These are phyloP conservation scores for Heliconius hewitsoni DNA, from an alignment of 1,140 invertebrate species.

Conservation along the genomic window DNA sequence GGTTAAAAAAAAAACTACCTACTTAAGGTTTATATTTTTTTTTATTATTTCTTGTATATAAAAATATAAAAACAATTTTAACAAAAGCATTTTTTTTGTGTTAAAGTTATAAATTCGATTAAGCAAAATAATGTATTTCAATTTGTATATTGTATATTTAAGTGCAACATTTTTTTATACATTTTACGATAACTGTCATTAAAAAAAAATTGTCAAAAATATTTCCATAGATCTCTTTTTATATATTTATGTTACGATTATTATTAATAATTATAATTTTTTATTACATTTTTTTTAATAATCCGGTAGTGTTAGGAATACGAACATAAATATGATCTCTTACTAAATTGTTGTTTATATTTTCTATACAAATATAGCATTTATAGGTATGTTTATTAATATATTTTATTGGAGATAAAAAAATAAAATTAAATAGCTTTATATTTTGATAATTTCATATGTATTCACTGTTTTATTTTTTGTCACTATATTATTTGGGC, in stretches of 20 bases:
- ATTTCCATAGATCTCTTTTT: neutral
- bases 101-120: neutral
- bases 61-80: neutral
- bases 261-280: neutral
- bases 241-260: neutral
- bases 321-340: neutral
- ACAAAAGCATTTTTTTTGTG: neutral
- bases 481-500: no score
- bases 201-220: neutral
- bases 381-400: neutral
- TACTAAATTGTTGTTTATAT: neutral
- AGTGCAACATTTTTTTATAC: neutral
- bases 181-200: neutral
- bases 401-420: neutral
- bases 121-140: neutral
- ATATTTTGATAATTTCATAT: neutral
- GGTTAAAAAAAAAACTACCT: neutral
- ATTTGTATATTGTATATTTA: neutral
- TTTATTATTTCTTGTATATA: neutral
- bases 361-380: neutral
- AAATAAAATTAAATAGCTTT: neutral
- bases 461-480: neutral
- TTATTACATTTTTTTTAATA: neutral
- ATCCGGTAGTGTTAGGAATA: neutral
- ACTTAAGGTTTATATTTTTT: neutral